Conservation (phyloP, 2,888 invertebrate species). For the Spodoptera exigua region DNA sequence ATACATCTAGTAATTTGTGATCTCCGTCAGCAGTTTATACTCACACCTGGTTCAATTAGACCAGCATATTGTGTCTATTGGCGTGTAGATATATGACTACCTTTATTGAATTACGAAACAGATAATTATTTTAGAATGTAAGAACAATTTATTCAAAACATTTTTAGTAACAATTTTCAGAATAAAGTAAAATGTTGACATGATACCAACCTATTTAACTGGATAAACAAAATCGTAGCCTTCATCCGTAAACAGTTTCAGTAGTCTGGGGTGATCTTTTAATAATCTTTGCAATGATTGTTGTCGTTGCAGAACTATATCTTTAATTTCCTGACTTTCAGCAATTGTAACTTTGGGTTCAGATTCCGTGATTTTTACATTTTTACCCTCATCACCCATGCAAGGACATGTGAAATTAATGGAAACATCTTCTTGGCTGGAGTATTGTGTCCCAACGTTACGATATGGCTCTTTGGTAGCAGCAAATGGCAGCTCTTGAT, state of each 20-base stretch:
- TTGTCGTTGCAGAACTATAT: slow-evolving; percentile 69
- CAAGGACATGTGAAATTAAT: slow-evolving; percentile 69
- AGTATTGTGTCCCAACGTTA: slow-evolving; percentile 77
- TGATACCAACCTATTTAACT: slow-evolving; percentile 34
- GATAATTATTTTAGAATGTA: slow-evolving; percentile 8
- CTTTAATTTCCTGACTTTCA: slow-evolving; percentile 55
- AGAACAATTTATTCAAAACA: slow-evolving; percentile 29
- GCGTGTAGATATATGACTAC: slow-evolving; percentile 7
- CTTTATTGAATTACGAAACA: slow-evolving; percentile 26
- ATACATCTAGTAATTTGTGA: slow-evolving; percentile 75
- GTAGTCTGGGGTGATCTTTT: slow-evolving; percentile 72
- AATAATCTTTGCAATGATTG: slow-evolving; percentile 70
- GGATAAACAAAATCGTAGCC: slow-evolving; percentile 69
- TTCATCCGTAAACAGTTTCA: slow-evolving; percentile 81
- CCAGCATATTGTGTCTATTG: slow-evolving; percentile 46
- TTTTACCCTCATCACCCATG: slow-evolving; percentile 40
- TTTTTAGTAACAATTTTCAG: not conserved
- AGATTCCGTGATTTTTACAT: slow-evolving; percentile 23
- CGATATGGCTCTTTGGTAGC: slow-evolving; percentile 71
- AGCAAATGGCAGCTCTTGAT: slow-evolving; percentile 72
- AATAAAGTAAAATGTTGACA: too few species aligned
- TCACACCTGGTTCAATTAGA: slow-evolving; percentile 68
- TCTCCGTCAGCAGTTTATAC: slow-evolving; percentile 62
- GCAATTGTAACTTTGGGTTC: slow-evolving; percentile 39
- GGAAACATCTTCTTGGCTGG: slow-evolving; percentile 74